Evolutionary conservation across 2,888 invertebrate genomes (phyloP).

Genomic region (Abscondita cerata): DNA sequence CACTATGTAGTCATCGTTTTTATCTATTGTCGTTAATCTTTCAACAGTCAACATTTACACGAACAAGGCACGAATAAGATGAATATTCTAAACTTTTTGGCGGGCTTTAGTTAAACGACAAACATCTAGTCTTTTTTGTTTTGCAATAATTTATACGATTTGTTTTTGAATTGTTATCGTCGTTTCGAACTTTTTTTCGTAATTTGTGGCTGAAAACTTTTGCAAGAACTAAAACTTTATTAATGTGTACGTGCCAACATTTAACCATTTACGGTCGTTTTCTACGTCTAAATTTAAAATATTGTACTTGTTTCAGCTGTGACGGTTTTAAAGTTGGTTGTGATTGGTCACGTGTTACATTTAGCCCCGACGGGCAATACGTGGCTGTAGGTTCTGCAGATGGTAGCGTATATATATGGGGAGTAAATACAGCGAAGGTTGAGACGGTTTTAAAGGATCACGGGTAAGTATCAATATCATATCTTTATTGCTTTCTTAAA

Average conservation of each 20-base stretch:
- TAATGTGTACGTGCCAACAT: not conserved
- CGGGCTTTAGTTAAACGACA: conserved; percentile 6
- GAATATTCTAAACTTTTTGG: conserved; percentile 40
- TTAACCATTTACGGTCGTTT: not conserved
- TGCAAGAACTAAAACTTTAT: too few relatives aligned
- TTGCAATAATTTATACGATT: not conserved
- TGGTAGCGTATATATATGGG: conserved; percentile 93
- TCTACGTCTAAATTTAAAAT: not conserved
- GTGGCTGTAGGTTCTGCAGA: conserved; percentile 92
- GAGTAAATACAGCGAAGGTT: conserved; percentile 75
- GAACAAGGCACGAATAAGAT: conserved; percentile 42
- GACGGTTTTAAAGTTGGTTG: conserved; percentile 95
- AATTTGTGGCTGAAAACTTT: too few relatives aligned
- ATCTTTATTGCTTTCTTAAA: conserved; percentile 10
- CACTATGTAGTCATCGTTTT: conserved; percentile 52
- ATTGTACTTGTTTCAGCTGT: conserved; percentile 66
- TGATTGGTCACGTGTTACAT: conserved; percentile 92
- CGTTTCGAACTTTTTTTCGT: too few relatives aligned
- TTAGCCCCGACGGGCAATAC: conserved; percentile 89
- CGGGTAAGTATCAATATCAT: conserved; percentile 65
- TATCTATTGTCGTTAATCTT: conserved; percentile 53
- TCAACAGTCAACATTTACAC: conserved; percentile 43
- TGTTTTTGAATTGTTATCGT: too few relatives aligned
- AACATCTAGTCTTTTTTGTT: not conserved
- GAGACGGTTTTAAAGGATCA: conserved; percentile 84